Conservation (phyloP, 2,888 invertebrate species). For the Rhogogaster chlorosoma region DNA sequence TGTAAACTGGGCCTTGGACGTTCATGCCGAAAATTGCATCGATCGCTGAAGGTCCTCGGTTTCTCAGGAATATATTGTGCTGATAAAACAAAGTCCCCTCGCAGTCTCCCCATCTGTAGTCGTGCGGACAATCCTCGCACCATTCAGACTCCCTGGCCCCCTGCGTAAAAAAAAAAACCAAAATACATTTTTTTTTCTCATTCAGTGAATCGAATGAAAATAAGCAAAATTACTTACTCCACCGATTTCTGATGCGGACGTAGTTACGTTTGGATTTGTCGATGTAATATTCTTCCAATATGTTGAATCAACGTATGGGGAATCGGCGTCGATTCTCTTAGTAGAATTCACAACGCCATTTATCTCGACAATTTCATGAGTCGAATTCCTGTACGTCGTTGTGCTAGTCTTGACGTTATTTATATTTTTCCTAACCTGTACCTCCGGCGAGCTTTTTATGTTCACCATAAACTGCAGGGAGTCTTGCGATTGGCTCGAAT, state of each 20-base stretch:
- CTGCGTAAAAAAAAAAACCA: not conserved
- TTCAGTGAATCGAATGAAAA: not conserved
- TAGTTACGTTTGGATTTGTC: not conserved
- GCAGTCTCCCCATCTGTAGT: conserved; percentile 61
- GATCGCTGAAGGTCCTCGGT: conserved; percentile 58
- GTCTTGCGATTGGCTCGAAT: not conserved
- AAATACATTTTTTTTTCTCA: not conserved
- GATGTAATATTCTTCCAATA: not conserved
- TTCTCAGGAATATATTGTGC: conserved; percentile 63
- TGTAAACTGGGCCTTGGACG: conserved; percentile 74
- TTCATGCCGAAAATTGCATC: conserved; percentile 71
- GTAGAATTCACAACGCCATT: conserved; percentile 6
- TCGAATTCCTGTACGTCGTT: conserved; percentile 37
- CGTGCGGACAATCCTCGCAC: conserved; percentile 50
- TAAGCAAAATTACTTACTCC: not conserved
- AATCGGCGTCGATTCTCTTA: not conserved
- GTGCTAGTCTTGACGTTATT: conserved; percentile 3
- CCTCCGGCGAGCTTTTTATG: conserved; percentile 18
- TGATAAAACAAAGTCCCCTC: conserved; percentile 61
- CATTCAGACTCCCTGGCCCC: conserved; percentile 41
- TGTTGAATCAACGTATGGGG: not conserved
- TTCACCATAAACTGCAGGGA: conserved; percentile 4
- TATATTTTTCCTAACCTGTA: conserved; percentile 22
- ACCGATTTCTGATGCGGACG: not conserved
- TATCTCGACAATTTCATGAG: conserved; percentile 35